Evolutionary conservation across 2,888 invertebrate genomes (phyloP).

Genomic region (Aporophyla lueneburgensis): DNA sequence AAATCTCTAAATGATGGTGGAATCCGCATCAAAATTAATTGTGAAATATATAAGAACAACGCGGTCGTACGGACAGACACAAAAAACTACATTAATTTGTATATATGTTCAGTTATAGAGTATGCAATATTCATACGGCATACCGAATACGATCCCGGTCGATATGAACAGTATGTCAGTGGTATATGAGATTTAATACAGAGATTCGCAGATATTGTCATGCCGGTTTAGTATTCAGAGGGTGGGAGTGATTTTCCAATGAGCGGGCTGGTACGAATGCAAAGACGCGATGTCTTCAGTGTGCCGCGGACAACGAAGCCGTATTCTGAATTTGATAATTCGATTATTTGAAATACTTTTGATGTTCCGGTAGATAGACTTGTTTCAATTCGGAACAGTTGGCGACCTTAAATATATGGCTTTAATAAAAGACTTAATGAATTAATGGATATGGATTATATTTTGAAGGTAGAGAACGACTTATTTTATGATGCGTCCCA

Average conservation of each 20-base stretch:
- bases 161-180: constrained; percentile 62
- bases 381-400: neutral
- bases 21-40: neutral
- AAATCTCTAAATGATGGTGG: neutral
- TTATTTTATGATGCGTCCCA: too few relatives aligned
- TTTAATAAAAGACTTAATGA: too few relatives aligned
- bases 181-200: constrained; percentile 69
- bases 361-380: neutral
- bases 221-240: constrained; percentile 84
- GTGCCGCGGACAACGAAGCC: constrained; percentile 66
- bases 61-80: neutral
- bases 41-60: neutral
- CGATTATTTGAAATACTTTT: neutral
- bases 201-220: constrained; percentile 69
- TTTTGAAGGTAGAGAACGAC: too few relatives aligned
- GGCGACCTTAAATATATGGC: neutral
- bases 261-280: constrained; percentile 85
- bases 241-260: constrained; percentile 89
- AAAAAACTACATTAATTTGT: neutral
- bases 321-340: constrained; percentile 75
- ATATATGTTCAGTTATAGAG: neutral
- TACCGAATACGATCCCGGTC: constrained; percentile 51
- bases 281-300: constrained; percentile 85
- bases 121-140: constrained; percentile 58
- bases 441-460: too few relatives aligned